phyloP scores from a whole-genome alignment of 1,140 invertebrate species.

The Calephelis virginiensis region DNA sequence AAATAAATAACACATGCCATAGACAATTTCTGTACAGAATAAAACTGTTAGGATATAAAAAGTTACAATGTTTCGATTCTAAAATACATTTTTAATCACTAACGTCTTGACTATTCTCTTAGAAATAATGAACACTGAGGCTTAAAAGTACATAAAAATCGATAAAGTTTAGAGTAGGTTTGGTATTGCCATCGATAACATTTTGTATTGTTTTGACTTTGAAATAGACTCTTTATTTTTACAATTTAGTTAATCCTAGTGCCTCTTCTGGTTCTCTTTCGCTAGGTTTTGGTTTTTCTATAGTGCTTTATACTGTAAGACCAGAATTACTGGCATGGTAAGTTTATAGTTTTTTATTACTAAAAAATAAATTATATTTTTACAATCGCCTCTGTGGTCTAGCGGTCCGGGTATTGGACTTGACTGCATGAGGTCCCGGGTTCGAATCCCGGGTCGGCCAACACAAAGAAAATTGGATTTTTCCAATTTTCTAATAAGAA shows the following conservation, averaged over 20 bases:
- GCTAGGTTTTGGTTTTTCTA: too few relatives aligned
- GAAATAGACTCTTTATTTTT: not conserved
- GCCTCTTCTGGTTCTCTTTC: too few relatives aligned
- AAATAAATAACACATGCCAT: constrained; percentile 4
- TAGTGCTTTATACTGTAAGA: too few relatives aligned
- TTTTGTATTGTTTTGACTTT: constrained; percentile 11
- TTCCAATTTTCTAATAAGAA: too few relatives aligned
- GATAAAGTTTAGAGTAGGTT: constrained; percentile 4
- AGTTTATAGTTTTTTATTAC: too few relatives aligned
- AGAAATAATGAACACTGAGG: not conserved
- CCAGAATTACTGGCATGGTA: too few relatives aligned
- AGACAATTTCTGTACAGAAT: constrained; percentile 11
- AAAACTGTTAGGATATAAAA: constrained; percentile 5
- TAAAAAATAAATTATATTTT: too few relatives aligned
- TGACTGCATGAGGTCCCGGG: too few relatives aligned
- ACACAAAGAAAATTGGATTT: too few relatives aligned
- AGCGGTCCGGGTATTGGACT: too few relatives aligned
- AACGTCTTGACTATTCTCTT: not conserved
- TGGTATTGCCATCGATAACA: constrained; percentile 2
- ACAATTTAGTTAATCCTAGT: not conserved
- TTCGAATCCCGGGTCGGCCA: too few relatives aligned
- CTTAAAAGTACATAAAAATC: constrained; percentile 1
- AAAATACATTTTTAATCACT: constrained; percentile 5
- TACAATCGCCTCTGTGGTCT: too few relatives aligned
- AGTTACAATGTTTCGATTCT: constrained; percentile 15